Percentiles rank a stretch among this genome's conserved stretches.
phyloP scores from a whole-genome alignment of 2,113 vertebrate genomes.

The Kryptolebias marmoratus region DNA sequence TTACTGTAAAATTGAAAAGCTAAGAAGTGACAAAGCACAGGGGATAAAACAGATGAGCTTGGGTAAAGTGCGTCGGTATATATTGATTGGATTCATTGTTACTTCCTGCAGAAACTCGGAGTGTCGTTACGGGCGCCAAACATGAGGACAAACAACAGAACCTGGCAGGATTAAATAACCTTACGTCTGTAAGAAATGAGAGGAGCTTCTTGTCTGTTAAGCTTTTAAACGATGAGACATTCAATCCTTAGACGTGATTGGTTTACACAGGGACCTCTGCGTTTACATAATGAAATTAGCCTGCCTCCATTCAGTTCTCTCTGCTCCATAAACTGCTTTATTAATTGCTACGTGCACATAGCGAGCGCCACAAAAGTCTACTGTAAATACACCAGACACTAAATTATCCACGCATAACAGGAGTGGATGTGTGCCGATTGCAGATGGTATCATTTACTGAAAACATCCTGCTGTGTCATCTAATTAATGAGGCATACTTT shows the following conservation, averaged over 20 bases:
- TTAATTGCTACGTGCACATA: constrained; percentile 50
- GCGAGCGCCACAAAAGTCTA: constrained; percentile 24
- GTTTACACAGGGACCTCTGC: constrained; percentile 34
- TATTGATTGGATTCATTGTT: constrained; percentile 17
- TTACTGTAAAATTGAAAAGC: constrained; percentile 1
- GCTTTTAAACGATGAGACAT: constrained; percentile 21
- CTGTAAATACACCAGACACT: constrained; percentile 36
- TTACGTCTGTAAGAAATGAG: constrained; percentile 3
- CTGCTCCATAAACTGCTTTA: constrained; percentile 37
- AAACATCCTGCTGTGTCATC: constrained; percentile 46
- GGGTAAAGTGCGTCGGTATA: constrained; percentile 6
- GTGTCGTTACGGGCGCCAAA: background rate
- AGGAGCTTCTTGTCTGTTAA: constrained; percentile 12
- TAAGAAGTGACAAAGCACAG: background rate
- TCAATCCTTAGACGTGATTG: constrained; percentile 6
- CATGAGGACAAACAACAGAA: constrained; percentile 13
- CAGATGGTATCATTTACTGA: constrained; percentile 43
- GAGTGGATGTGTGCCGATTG: constrained; percentile 43
- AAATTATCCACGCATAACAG: constrained; percentile 33
- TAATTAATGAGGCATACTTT: constrained; percentile 60
- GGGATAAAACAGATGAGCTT: constrained; percentile 19
- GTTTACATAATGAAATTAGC: constrained; percentile 41
- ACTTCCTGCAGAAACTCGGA: constrained; percentile 4
- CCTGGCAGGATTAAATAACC: background rate
- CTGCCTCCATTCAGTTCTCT: constrained; percentile 2